These are phyloP conservation scores for Drosophila subquinaria DNA, from an alignment of 2,888 invertebrate genomes.

Conservation along the genomic window DNA sequence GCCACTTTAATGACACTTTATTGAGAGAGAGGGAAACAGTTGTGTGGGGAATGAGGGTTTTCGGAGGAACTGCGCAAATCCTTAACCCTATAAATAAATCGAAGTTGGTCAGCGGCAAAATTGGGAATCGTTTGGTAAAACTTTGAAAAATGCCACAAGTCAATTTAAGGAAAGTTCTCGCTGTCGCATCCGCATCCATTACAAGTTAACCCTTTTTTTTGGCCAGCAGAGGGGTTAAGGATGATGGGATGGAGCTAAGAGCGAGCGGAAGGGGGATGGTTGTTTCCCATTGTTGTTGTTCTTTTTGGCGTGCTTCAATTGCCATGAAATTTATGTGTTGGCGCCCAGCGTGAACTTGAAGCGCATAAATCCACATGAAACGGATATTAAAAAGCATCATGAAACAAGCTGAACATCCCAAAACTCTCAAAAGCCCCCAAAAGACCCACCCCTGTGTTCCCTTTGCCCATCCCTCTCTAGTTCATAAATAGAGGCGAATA, in stretches of 20 bases:
- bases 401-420: constrained; percentile 56
- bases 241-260: background rate
- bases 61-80: constrained; percentile 31
- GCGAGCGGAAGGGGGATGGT: background rate
- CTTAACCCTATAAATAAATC: constrained; percentile 75
- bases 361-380: constrained; percentile 77
- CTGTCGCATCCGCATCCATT: constrained; percentile 36
- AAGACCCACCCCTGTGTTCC: background rate
- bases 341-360: constrained; percentile 77
- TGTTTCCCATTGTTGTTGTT: constrained; percentile 8
- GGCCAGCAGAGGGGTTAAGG: constrained; percentile 25
- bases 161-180: constrained; percentile 65
- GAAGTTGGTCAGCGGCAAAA: constrained; percentile 52
- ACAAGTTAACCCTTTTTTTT: constrained; percentile 66
- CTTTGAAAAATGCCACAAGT: constrained; percentile 75
- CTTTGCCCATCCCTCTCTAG: background rate
- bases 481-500: constrained; percentile 15
- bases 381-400: constrained; percentile 77
- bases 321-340: constrained; percentile 78
- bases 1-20: constrained; percentile 78
- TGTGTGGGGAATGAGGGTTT: background rate
- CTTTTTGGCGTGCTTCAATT: constrained; percentile 68
- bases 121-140: constrained; percentile 30
- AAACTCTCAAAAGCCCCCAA: constrained; percentile 8
- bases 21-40: constrained; percentile 23